Conservation (phyloP, 2,797 vertebrate species). For the Dryobates pubescens region DNA sequence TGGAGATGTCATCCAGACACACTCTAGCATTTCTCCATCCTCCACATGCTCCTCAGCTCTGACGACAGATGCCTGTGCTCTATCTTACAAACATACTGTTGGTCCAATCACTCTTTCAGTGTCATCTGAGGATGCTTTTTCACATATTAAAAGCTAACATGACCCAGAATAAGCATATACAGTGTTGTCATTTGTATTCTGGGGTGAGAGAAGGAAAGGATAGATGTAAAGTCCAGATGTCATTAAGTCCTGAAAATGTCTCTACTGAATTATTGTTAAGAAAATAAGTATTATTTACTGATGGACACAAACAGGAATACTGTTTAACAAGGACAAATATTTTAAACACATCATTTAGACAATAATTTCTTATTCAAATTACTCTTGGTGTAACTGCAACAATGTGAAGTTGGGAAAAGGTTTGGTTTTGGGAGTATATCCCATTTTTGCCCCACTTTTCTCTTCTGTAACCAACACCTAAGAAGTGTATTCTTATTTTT, state of each 20-base stretch:
- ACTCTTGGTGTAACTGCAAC: not conserved
- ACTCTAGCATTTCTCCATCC: conserved; percentile 35
- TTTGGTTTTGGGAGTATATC: not conserved
- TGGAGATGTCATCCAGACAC: conserved; percentile 48
- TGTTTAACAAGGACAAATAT: not conserved
- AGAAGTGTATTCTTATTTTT: not conserved
- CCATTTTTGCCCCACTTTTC: not conserved
- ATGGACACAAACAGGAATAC: not conserved
- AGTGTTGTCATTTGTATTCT: not conserved
- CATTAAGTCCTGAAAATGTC: not conserved
- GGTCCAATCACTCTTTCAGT: not conserved
- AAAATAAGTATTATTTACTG: not conserved
- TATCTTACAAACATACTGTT: not conserved
- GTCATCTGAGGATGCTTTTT: conserved; percentile 44
- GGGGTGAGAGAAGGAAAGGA: not conserved
- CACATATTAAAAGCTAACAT: not conserved
- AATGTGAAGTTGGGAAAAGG: not conserved
- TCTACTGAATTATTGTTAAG: not conserved
- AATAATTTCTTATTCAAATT: not conserved
- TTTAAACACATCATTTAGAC: not conserved
- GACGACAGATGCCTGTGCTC: conserved; percentile 28
- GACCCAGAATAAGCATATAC: not conserved
- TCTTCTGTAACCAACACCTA: not conserved
- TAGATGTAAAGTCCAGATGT: not conserved
- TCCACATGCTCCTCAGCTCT: conserved; percentile 21